Base-by-base conservation (phyloP, 2,113 vertebrate genomes). In the Dromaius novaehollandiae region DNA sequence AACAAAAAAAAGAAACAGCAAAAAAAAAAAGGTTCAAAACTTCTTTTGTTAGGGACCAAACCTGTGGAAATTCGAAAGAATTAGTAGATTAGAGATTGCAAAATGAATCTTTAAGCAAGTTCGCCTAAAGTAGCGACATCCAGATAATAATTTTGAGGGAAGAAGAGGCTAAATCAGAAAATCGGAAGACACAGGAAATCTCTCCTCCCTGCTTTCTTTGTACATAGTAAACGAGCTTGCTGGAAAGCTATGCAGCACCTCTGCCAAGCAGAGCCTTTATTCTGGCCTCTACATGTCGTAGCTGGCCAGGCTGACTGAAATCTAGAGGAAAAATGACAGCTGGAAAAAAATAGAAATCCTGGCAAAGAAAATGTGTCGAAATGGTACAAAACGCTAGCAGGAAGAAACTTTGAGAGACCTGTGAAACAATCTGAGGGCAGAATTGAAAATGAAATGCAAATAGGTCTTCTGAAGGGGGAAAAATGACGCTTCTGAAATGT, bases 191-290 rank as follows among this genome's bases (percentile, higher is more conserved):
- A 36, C 25, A 76, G 13, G 42, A 76, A 69, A 61, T 69, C 25
- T 75, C 50, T 61, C 71, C 20, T 89, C 70, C 51, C 13, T 38
- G 6, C 12, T 32, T 55, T 46, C n/a, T 79, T 63, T 46, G 40
- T 64, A 74, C 61, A 74, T 44, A 66, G 73, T 50, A 92, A 95
- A 51, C 19, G 4, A 10, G 50, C 40, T 75, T 4, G 9, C 15
- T 0, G 0, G 88, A 65, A 50, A 86, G 28, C 40, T 86, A 6
- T 30, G 83, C 64, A 77, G 40, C 64, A 78, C 58, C 55, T 86
- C 80, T 88, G 68, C 89, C 86, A 86, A 90, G 50, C 7, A 75
- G 38, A 94, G 42, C 40, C 70, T 51, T 82, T 48, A 9, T 71
- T 84, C 86, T 34, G 84, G 64, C 11, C n/a, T 84, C 40, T 79